A percentile compares a stretch with the other conserved stretches of the same genome.
phyloP scores from a whole-genome alignment of 2,797 vertebrate genomes.

The Neolamprologus multifasciatus region DNA sequence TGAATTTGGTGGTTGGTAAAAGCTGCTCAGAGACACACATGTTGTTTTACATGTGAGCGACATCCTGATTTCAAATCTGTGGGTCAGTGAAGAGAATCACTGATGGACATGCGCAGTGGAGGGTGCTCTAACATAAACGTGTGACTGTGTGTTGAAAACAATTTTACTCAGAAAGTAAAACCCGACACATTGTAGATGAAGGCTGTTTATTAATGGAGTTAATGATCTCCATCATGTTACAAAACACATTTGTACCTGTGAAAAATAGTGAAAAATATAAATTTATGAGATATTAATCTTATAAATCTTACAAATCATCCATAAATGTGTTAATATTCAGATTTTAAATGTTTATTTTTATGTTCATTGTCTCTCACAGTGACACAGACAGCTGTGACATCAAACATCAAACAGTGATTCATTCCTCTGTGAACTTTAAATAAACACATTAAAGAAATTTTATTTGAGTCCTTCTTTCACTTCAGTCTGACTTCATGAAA shows the following conservation, averaged over 20 bases:
- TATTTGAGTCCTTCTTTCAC: not conserved
- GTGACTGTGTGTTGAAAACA: not conserved
- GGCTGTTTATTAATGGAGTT: not conserved
- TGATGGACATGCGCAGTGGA: not conserved
- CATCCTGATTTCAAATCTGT: no score
- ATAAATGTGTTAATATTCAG: no score
- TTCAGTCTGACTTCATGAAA: accelerated
- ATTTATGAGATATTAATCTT: no score
- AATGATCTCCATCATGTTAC: accelerated
- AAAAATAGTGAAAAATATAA: no score
- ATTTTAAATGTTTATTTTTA: no score
- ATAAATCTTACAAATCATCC: accelerated
- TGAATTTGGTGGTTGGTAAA: no score
- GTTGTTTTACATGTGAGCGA: no score
- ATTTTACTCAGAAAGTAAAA: not conserved
- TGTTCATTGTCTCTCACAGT: not conserved
- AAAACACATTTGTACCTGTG: no score
- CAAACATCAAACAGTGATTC: not conserved
- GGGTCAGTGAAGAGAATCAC: no score
- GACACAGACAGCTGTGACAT: no score
- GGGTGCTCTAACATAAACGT: not conserved
- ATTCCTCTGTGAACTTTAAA: not conserved
- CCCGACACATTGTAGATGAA: not conserved
- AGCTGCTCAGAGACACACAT: no score
- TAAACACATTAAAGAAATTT: not conserved